Conservation (phyloP, 2,113 vertebrate species). For the Anas platyrhynchos region DNA sequence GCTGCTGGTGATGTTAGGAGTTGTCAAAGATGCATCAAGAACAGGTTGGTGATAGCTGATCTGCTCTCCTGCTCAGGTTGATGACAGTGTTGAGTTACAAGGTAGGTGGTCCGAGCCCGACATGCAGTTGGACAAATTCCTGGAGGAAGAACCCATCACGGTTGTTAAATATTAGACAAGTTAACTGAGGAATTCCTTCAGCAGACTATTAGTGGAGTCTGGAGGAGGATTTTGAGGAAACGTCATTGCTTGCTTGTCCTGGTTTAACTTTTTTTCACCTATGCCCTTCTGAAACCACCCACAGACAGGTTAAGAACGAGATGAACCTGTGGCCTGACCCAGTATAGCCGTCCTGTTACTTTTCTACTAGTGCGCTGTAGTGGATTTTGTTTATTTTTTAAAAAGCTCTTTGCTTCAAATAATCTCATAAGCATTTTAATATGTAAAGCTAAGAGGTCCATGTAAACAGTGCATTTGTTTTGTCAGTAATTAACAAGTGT, state of each 20-base stretch:
- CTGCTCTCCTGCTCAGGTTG: rapidly evolving
- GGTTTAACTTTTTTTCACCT: neutral
- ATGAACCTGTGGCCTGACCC: neutral
- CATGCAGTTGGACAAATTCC: neutral
- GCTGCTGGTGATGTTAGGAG: neutral
- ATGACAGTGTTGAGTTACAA: neutral
- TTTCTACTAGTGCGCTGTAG: neutral
- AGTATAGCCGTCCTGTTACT: neutral
- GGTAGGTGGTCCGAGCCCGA: neutral
- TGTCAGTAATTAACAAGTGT: neutral
- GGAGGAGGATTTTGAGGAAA: conserved; percentile 15
- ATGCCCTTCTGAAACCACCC: neutral
- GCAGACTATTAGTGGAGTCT: neutral
- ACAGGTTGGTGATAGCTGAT: neutral
- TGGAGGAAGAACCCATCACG: neutral
- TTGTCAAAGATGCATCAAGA: neutral
- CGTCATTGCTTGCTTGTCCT: neutral
- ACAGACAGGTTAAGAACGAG: neutral
- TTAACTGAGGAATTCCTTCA: conserved; percentile 27
- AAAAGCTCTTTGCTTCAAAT: neutral
- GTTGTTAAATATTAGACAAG: neutral
- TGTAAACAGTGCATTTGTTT: neutral
- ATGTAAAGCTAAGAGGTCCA: neutral
- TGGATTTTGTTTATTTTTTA: neutral
- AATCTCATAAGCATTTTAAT: neutral